Evolutionary conservation across 1,140 invertebrate genomes (phyloP), one percentile per base, ranked within the genome.

Genomic region (Drosophila simulans): DNA sequence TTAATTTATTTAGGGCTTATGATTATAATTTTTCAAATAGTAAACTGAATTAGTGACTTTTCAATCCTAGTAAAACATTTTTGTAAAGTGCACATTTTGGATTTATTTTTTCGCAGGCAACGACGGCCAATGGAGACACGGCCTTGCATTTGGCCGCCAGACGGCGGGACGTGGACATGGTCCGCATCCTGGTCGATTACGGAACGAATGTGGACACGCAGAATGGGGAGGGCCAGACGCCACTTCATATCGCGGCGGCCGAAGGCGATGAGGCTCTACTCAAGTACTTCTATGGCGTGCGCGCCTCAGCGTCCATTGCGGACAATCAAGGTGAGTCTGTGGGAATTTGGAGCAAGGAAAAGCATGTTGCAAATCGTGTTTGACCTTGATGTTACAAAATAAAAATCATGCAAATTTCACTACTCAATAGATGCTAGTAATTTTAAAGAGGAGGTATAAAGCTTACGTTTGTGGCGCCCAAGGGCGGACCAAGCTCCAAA

Each of bases 221-320:
- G 92, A 99, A 99, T 92, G 95, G 96, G 1, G 96, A 98, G 51
- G 98, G 98, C 0, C 97, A 98, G 92, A 99, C 98, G 0, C 94
- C 98, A 1, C 92, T 99, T 22, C 98, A 99, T 85, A 97, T 99
- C 57, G 97, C 98, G 0, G 97, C 98, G n/a, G 96, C 96, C 7
- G 97, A 98, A 91, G 98, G 98, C 4, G 98, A 99, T 91, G 98
- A 99, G 91, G 94, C 95, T 0, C 93, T 99, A 40, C 96, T 99
- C 1, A 99, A 99, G 93, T 98, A 98, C 92, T 97, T 99, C 89
- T 98, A 98, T 91, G 95, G 97, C 27, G 96, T 98, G 39, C 95
- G 98, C 84, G 98, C 98, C 1, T 98, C 97, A 66, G 97, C 98
- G 10, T 97, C 97, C 77, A 96, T 99, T 71, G 94, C 96, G 37